Evolutionary conservation across 2,113 vertebrate genomes (phyloP).

Genomic region (Psephotus haematonotus): DNA sequence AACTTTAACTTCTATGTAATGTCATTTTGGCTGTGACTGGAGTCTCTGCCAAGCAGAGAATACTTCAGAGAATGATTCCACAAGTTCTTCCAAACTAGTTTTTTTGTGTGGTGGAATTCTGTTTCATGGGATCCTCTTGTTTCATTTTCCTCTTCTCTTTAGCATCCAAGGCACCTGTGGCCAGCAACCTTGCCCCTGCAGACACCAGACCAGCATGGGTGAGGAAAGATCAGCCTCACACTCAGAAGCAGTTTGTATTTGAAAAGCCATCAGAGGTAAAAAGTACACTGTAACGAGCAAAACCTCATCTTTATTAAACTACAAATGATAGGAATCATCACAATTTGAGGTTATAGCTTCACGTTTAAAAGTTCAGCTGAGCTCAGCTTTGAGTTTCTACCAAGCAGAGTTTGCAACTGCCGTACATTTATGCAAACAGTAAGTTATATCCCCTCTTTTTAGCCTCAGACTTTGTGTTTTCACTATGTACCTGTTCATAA

Average conservation of each 20-base stretch:
- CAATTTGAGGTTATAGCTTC: neutral
- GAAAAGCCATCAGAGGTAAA: constrained; percentile 75
- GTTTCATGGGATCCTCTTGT: neutral
- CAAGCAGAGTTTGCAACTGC: neutral
- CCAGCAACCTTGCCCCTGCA: neutral
- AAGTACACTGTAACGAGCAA: neutral
- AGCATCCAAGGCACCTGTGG: constrained; percentile 29
- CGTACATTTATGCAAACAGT: neutral
- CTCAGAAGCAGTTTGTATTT: constrained; percentile 80
- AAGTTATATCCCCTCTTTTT: fast-evolving
- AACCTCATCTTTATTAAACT: neutral
- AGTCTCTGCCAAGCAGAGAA: neutral
- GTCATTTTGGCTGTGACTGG: neutral
- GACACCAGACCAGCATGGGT: constrained; percentile 60
- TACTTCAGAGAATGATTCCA: neutral
- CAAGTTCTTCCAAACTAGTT: neutral
- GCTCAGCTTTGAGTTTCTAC: neutral
- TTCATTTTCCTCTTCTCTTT: neutral
- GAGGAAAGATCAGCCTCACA: constrained; percentile 42
- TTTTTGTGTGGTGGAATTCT: neutral
- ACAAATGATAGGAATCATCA: neutral
- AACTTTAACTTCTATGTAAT: neutral
- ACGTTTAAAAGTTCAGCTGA: neutral
- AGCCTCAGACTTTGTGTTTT: neutral
- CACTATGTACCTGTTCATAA: neutral